These are phyloP conservation scores for Cochlearius cochlearius DNA, from an alignment of 2,113 vertebrate species.

Conservation along the genomic window DNA sequence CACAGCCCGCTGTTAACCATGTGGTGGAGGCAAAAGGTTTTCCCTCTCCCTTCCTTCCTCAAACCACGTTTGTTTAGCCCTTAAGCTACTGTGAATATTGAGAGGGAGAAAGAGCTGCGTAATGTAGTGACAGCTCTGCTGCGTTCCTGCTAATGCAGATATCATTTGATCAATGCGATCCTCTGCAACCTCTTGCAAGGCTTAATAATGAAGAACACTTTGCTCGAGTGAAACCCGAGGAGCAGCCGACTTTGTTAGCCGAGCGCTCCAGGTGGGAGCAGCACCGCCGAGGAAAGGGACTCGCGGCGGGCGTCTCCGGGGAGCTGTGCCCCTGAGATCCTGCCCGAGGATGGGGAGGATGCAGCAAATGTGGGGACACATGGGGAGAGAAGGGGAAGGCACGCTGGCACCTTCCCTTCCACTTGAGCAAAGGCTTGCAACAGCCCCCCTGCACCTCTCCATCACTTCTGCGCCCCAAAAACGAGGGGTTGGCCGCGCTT, in stretches of 20 bases:
- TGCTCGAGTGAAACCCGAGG: not conserved
- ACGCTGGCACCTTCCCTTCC: not conserved
- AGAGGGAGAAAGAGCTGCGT: not conserved
- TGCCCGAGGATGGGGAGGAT: not conserved
- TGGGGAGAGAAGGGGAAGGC: not conserved
- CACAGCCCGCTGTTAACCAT: not conserved
- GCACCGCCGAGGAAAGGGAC: not conserved
- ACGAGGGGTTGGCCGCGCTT: fast-evolving
- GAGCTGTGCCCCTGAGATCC: not conserved
- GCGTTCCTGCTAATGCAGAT: constrained; percentile 1
- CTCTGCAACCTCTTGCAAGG: not conserved
- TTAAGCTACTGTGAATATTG: constrained; percentile 12
- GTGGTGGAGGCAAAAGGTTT: not conserved
- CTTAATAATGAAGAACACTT: constrained; percentile 5
- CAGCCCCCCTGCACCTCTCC: not conserved
- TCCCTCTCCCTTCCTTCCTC: not conserved
- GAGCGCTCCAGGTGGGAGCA: not conserved
- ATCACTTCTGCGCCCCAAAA: not conserved
- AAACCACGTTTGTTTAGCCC: constrained; percentile 37
- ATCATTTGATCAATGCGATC: constrained; percentile 17
- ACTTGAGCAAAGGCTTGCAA: not conserved
- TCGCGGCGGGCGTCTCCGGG: fast-evolving
- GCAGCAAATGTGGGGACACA: not conserved
- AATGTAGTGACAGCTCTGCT: not conserved
- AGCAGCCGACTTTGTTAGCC: not conserved